Percentiles rank a stretch among this genome's conserved stretches.
Evolutionary conservation across 2,113 vertebrate species (phyloP).

Genomic region (Capreolus pygargus): DNA sequence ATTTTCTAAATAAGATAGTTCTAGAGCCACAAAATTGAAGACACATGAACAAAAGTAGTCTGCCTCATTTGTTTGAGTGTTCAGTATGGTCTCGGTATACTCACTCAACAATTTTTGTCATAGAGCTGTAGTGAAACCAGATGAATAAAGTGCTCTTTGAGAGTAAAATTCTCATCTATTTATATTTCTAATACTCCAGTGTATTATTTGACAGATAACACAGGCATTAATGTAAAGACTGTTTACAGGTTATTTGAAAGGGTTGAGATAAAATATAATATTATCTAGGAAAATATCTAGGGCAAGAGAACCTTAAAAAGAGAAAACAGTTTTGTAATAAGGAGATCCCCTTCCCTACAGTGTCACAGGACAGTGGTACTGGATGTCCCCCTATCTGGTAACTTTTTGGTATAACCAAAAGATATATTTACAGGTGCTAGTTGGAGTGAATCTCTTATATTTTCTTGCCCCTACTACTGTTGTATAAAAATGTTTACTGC

Average conservation of each 20-base stretch:
- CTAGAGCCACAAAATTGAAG: neutral
- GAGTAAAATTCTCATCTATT: constrained; percentile 1
- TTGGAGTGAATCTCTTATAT: neutral
- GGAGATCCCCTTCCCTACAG: neutral
- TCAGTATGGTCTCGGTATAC: neutral
- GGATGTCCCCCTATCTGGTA: neutral
- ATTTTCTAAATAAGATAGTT: neutral
- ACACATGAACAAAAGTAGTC: neutral
- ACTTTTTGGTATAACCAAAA: neutral
- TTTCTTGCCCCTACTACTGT: neutral
- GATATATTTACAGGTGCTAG: neutral
- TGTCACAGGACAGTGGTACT: neutral
- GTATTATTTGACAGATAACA: neutral
- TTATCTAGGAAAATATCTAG: neutral
- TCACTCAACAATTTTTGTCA: neutral
- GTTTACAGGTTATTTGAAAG: neutral
- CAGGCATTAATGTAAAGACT: neutral
- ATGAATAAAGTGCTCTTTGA: neutral
- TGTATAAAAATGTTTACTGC: neutral
- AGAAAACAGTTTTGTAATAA: neutral
- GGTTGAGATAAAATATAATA: neutral
- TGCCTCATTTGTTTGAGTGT: neutral
- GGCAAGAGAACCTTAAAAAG: neutral
- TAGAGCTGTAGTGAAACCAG: neutral
- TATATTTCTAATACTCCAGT: constrained; percentile 13